Evolutionary conservation across 1,140 invertebrate genomes (phyloP).

Genomic region (Araneus ventricosus): DNA sequence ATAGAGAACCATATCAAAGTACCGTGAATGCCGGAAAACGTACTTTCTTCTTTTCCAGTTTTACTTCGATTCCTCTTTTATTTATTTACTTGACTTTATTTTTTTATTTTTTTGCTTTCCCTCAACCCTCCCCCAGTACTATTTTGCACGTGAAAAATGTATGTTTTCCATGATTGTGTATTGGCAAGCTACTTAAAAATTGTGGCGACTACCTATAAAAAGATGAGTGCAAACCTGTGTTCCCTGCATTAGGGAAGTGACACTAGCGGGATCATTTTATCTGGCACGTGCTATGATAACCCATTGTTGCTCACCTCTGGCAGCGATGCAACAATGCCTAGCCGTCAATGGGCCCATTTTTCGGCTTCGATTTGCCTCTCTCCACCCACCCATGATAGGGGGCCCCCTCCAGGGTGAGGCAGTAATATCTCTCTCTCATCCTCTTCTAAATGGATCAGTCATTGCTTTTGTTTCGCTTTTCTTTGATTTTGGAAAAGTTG

Average conservation of each 20-base stretch:
- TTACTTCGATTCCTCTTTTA: conserved; percentile 14
- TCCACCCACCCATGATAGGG: neutral
- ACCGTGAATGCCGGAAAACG: conserved; percentile 53
- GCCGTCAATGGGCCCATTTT: conserved; percentile 64
- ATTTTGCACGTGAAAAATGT: conserved; percentile 76
- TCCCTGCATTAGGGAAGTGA: conserved; percentile 69
- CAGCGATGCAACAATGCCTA: conserved; percentile 58
- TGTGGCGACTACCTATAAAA: conserved; percentile 73
- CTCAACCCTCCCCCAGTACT: conserved; percentile 35
- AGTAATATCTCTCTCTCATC: conserved; percentile 12
- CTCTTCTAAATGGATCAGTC: conserved; percentile 31
- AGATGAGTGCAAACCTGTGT: conserved; percentile 76
- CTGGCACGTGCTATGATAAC: conserved; percentile 70
- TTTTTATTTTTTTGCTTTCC: neutral
- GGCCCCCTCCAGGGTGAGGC: neutral
- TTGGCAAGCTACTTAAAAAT: conserved; percentile 76
- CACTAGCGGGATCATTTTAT: conserved; percentile 65
- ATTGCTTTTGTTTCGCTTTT: conserved; percentile 33
- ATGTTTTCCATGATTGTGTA: conserved; percentile 70
- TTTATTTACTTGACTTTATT: conserved; percentile 7
- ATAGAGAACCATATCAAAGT: conserved; percentile 67
- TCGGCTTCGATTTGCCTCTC: conserved; percentile 61
- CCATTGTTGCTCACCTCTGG: conserved; percentile 57
- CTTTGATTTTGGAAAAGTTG: neutral
- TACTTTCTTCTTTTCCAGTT: conserved; percentile 51